Base-by-base conservation (phyloP, 2,888 invertebrate genomes). In the Heliconius erato region DNA sequence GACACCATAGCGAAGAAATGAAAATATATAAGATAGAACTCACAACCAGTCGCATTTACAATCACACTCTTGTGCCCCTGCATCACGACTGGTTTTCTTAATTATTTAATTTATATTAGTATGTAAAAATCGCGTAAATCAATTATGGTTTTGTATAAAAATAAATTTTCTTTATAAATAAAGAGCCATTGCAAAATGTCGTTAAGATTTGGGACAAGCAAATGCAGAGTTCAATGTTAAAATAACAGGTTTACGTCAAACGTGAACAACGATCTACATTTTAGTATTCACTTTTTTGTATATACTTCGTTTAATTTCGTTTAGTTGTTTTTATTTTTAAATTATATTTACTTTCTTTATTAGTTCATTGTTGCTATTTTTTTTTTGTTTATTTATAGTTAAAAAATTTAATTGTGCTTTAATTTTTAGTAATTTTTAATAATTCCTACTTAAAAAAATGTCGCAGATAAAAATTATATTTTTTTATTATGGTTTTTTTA, bases 181-280 rank as follows among this genome's bases (percentile, higher is more conserved):
- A 76, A 59, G 19, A 11, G 44, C 14, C 19, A 44, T 44, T 67
- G 78, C 78, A 78, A 78, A 67, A 78, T 28, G 28, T 67, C 40
- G 67, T 78, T 78, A 28, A 78, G 35, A 78, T 78, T 26, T 78
- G 78, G 78, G 78, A 67, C 78, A 78, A 35, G n/a, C 77, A 35
- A 74, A 65, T 63, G 77, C 40, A 67, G 78, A 78, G 78, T 78
- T 78, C 78, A 78, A 78, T 78, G 78, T 78, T 78, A 78, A 78
- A 14, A 44, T 28, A 78, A 78, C 78, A 23, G 26, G 78, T 78
- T 78, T 67, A 44, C 12, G 67, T 16, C 23, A 67, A 40, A 67
- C 28, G 26, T 67, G 49, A 40, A 65, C 65, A 40, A 44, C 77
- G 77, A 67, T 40, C 40, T 44, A 77, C 40, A 77, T 77, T 65